Conservation (phyloP, 2,797 vertebrate species). For the Hyperoplus lanceolatus region DNA sequence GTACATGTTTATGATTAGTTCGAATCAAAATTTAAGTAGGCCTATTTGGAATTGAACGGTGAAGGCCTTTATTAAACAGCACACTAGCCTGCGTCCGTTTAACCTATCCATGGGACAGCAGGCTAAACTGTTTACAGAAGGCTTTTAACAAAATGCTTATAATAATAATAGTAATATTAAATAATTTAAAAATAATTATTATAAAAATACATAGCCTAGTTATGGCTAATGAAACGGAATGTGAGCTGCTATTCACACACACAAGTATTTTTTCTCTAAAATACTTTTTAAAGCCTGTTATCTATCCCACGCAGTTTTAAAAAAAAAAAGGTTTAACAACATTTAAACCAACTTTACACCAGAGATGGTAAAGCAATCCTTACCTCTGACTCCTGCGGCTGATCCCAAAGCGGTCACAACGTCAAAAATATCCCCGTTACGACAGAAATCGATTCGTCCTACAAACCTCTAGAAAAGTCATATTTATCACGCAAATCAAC, state of each 20-base stretch:
- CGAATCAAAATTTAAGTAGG: too few species aligned
- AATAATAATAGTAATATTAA: neutral
- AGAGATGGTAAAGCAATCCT: neutral
- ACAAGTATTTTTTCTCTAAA: neutral
- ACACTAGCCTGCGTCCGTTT: too few species aligned
- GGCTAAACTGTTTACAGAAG: too few species aligned
- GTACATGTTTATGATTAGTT: too few species aligned
- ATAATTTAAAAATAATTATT: neutral
- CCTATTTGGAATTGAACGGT: too few species aligned
- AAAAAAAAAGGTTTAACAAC: neutral
- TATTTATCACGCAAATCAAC: conserved; percentile 37
- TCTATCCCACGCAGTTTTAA: neutral
- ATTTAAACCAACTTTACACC: neutral
- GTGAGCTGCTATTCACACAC: neutral
- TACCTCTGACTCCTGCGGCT: conserved; percentile 64
- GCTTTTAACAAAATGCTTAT: too few species aligned
- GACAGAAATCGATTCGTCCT: conserved; percentile 38
- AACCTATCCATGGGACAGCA: too few species aligned
- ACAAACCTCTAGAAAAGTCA: conserved; percentile 35
- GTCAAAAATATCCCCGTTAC: conserved; percentile 60
- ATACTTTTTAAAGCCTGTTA: neutral
- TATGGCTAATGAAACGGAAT: conserved; percentile 18
- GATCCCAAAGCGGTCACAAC: conserved; percentile 63
- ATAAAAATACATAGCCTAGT: neutral
- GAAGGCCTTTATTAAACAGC: too few species aligned